Evolutionary conservation across 2,113 vertebrate species (phyloP), one percentile per base, ranked within the genome.

Genomic region (Paramisgurnus dabryanus): DNA sequence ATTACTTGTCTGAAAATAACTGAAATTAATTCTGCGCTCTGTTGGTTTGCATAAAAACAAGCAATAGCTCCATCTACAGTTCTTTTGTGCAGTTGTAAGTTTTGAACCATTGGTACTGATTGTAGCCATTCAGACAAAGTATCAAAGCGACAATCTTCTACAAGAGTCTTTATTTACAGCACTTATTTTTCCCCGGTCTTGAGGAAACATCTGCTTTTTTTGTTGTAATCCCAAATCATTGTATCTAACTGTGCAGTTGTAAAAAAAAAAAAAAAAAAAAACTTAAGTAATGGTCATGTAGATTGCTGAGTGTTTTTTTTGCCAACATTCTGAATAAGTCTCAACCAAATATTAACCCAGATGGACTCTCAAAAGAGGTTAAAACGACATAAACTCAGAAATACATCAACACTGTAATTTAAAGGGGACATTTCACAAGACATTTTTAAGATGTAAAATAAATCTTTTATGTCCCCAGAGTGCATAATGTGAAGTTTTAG

Each of bases 291-390:
- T 7, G 55, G 7, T 50, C 3, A 69, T 27, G 9, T 49, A 68
- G 66, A 68, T 27, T 69, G 6, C 4, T 39, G 27, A 55, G 68
- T 55, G 55, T 22, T 39, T 57, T 57, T 50, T 57, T 71, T 71
- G 15, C 3, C 7, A 15, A n/a, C 13, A 40, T 22, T 2, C 11
- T 68, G 66, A 55, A 70, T 70, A 22, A 53, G 50, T 69, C 22
- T 50, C 47, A 27, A 69, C 45, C 10, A 53, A 55, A 15, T 1
- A 55, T 0, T n/a, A 55, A 4, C 53, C 17, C 0, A 17, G 15
- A 55, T 5, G 1, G 27, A 34, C 27, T 34, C 27, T 34, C 1
- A 34, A 34, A 34, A 55, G 47, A 50, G 49, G 9, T 53, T 13
- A 53, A 53, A 13, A 53, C 12, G 15, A 53, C 15, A 53, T 50